Base-by-base conservation (phyloP, 2,888 invertebrate species). In the Salticus scenicus region DNA sequence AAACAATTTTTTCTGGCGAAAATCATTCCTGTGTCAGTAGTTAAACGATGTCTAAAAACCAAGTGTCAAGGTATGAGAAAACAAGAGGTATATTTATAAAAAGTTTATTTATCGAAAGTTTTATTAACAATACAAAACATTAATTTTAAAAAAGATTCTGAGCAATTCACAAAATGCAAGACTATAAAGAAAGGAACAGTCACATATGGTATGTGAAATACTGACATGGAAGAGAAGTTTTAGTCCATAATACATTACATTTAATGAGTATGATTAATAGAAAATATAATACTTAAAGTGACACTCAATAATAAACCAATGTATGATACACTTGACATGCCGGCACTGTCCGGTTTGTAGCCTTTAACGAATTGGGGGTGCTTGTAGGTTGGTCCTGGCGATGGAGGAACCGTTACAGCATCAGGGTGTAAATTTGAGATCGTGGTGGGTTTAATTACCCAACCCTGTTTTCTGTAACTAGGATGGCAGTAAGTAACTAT, bases 361-460 rank as follows among this genome's bases (percentile, higher is more conserved):
- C 77, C 83, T 63, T 84, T 84, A 0, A 84, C 83, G 33, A 77
- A 84, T 24, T 77, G 51, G 0, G 83, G 83, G 30, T 77, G 71
- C 24, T 20, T 20, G 24, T 24, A 24, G 24, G 1, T 12, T 1
- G 31, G 57, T 5, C 75, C 82, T 0, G 80, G 27, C 0, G 27
- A 28, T 12, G 74, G 24, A 1, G 66, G 10, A 8, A 69, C 69
- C 12, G 69, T 74, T 7, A 67, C 37, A 1, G 51, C 37, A 1
- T 24, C 24, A n/a, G 66, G n/a, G 0, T 14, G 12, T 1, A 20
- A 10, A 8, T 57, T 1, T 1, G 12, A 10, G 2, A 17, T 7
- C 0, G 79, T 85, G 0, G 70, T 57, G 2, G 28, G 41, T 24
- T 42, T 66, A 2, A 67, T 31, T 17, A 74, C 30, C 37, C 74